Base-by-base conservation (phyloP, 1,140 invertebrate genomes). In the Adoxophyes honmai region DNA sequence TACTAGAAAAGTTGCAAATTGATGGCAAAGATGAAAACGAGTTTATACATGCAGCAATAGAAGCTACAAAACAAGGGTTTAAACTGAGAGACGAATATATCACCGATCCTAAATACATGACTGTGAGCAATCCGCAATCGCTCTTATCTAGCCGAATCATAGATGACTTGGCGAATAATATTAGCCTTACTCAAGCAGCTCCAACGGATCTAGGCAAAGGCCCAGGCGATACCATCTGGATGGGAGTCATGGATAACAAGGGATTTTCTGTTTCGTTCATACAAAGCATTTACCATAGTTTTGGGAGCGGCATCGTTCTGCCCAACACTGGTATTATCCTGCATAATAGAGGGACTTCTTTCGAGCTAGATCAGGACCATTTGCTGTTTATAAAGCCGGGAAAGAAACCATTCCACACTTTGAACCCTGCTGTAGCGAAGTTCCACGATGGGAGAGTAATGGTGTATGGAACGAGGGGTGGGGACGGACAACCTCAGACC, bases 261-360 rank as follows among this genome's bases (percentile, higher is more conserved):
- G 85, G 85, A 4, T 88, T 77, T 65, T 86, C 78, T 13, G 81
- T 88, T 53, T 86, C 85, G 52, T 88, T 78, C 66, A 88, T 88
- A 55, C 85, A 86, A 63, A 88, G 85, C 34, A 53, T 79, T 37
- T 88, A 80, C 38, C 70, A 82, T 63, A 10, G 52, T 35, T 88
- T 75, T 60, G 85, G 82, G 3, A 86, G 85, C 62, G 70, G 75
- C 5, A 64, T 86, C 10, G 58, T 88, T 44, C 61, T 88, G 39
- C 85, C 85, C 0, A 58, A 66, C 34, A 85, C 81, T 53, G 85
- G 85, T 37, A 82, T 88, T 58, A 57, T 83, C 7, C 86, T 81
- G 78, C 85, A 88, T 4, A 88, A 88, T 48, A 69, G 85, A 28
- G 85, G 81, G n/a, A 57, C 72, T 42, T 58, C 75, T 6, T 88